These are phyloP conservation scores for Orthosia gothica DNA, from an alignment of 2,888 invertebrate species.

Conservation along the genomic window DNA sequence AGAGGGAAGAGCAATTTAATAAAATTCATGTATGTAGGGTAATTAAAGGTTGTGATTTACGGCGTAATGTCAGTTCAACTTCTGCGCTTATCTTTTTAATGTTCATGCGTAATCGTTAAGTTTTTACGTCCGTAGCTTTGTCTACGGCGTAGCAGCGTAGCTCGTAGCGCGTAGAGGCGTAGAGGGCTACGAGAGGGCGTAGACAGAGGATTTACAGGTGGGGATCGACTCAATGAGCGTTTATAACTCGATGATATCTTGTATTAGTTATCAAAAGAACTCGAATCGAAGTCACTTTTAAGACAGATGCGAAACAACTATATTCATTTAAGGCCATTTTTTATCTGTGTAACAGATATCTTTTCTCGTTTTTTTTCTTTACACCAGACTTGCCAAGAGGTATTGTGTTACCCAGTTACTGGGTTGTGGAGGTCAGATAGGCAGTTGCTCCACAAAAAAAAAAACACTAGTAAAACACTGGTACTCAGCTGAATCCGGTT, in stretches of 20 bases:
- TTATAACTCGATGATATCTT: conserved; percentile 56
- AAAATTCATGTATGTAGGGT: conserved; percentile 1
- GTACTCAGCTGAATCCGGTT: too few species aligned
- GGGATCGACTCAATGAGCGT: conserved; percentile 57
- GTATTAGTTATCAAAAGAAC: conserved; percentile 20
- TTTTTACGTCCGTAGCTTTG: conserved; percentile 47
- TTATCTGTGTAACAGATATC: too few species aligned
- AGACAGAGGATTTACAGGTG: conserved; percentile 53
- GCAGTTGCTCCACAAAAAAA: too few species aligned
- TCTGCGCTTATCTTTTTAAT: conserved; percentile 34
- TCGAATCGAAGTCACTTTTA: conserved; percentile 30
- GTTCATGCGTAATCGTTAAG: conserved; percentile 27
- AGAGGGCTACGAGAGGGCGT: conserved; percentile 44
- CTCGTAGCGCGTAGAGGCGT: conserved; percentile 56
- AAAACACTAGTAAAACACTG: too few species aligned
- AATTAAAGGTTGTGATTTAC: conserved; percentile 24
- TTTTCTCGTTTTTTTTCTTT: too few species aligned
- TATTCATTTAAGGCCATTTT: too few species aligned
- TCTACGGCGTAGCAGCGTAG: conserved; percentile 64
- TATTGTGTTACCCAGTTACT: too few species aligned
- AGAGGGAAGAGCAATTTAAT: not conserved
- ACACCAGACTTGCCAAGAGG: too few species aligned
- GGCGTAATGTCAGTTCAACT: conserved; percentile 15
- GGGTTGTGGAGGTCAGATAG: too few species aligned
- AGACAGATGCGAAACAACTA: too few species aligned